These are phyloP conservation scores for Athetis lepigone DNA, from an alignment of 2,888 invertebrate species.

Conservation along the genomic window DNA sequence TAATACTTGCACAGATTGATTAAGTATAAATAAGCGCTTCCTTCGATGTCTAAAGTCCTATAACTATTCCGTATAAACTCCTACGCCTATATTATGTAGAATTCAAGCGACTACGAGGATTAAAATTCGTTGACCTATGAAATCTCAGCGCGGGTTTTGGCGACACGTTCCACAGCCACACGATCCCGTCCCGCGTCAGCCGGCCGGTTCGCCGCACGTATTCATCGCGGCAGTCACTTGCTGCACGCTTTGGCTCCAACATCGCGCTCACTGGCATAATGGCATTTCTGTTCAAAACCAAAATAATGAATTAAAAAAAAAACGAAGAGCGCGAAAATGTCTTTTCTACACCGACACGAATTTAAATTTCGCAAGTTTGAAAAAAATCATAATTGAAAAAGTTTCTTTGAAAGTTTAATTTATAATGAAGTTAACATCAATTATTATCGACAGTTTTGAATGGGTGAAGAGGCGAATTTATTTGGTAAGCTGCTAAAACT, in stretches of 20 bases:
- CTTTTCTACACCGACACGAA: conserved; percentile 32
- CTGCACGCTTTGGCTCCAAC: conserved; percentile 54
- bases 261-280: conserved; percentile 59
- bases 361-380: conserved; percentile 31
- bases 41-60: not conserved
- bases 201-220: conserved; percentile 57
- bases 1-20: not conserved
- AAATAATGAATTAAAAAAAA: conserved; percentile 51
- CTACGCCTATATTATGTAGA: conserved; percentile 26
- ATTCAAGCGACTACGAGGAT: conserved; percentile 20
- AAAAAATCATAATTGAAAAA: conserved; percentile 15
- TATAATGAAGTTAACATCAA: conserved; percentile 70
- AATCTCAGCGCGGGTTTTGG: conserved; percentile 50
- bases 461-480: conserved; percentile 76
- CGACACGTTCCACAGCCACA: conserved; percentile 50
- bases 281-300: conserved; percentile 22
- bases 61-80: conserved; percentile 24
- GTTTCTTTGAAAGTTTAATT: conserved; percentile 23
- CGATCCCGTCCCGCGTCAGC: conserved; percentile 20
- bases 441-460: conserved; percentile 71
- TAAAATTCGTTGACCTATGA: conserved; percentile 52
- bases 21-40: too few species aligned
- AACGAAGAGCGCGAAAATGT: conserved; percentile 52
- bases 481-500: conserved; percentile 75
- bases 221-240: conserved; percentile 71